Percentiles rank a stretch among this genome's conserved stretches.
Evolutionary conservation across 1,140 invertebrate genomes (phyloP).

Genomic region (Oscheius sp.): DNA sequence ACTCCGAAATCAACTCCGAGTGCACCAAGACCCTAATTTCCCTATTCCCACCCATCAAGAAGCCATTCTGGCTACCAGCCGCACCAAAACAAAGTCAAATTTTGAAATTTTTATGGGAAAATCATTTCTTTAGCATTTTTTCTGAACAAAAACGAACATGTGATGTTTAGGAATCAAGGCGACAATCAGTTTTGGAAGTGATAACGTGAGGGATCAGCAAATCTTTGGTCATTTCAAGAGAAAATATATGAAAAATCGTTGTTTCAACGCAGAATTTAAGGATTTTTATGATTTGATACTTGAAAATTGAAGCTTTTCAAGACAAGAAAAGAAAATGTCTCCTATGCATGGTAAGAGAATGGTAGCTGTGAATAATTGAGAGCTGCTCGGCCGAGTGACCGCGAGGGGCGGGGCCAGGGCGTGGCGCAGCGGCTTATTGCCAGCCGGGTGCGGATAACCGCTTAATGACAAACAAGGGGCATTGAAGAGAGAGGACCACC

Average conservation of each 20-base stretch:
- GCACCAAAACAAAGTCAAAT: no score
- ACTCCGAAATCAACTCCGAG: not conserved
- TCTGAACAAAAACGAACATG: no score
- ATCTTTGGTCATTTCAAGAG: not conserved
- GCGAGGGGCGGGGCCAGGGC: not conserved
- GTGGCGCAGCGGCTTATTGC: not conserved
- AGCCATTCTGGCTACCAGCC: no score
- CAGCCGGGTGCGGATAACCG: not conserved
- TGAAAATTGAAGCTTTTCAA: not conserved
- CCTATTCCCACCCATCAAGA: not conserved
- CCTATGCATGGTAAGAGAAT: not conserved
- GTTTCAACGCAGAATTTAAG: not conserved
- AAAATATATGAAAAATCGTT: not conserved
- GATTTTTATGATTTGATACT: not conserved
- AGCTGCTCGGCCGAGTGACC: slow-evolving; percentile 1
- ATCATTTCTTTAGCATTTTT: no score
- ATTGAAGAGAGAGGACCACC: no score
- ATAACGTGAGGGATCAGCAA: not conserved
- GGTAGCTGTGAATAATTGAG: slow-evolving; percentile 3
- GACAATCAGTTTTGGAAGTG: not conserved
- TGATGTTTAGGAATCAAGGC: no score
- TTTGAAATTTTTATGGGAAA: no score
- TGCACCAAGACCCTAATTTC: not conserved
- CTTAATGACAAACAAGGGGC: slow-evolving; percentile 7
- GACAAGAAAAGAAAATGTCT: not conserved